phyloP scores from a whole-genome alignment of 2,797 vertebrate genomes.

The Pempheris klunzingeri region DNA sequence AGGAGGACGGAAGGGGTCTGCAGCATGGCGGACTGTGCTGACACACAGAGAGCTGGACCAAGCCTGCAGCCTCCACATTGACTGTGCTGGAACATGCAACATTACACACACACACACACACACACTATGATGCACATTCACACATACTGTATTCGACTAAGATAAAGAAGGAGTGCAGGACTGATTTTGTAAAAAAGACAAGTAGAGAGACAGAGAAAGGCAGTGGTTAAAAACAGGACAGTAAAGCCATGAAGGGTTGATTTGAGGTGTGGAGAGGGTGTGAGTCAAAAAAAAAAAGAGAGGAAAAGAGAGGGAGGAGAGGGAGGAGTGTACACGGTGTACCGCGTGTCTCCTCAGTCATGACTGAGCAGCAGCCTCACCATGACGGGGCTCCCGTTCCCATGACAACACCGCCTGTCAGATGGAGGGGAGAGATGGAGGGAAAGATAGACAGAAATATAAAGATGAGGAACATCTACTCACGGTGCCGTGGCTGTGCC shows the following conservation, averaged over 20 bases:
- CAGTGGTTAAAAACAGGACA: background rate
- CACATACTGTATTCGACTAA: background rate
- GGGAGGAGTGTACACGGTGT: slow-evolving; percentile 74
- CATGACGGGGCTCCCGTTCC: slow-evolving; percentile 83
- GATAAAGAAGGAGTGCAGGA: background rate
- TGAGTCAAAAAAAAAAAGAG: slow-evolving; percentile 23
- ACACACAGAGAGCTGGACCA: slow-evolving; percentile 46
- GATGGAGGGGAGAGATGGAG: slow-evolving; percentile 65
- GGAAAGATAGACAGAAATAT: slow-evolving; percentile 36
- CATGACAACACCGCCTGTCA: slow-evolving; percentile 84
- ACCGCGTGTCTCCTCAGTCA: slow-evolving; percentile 77
- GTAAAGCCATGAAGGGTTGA: background rate
- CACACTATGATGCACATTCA: background rate
- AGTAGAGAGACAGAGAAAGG: background rate
- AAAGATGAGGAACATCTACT: slow-evolving; percentile 54
- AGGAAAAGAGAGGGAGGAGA: slow-evolving; percentile 27
- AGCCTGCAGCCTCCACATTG: slow-evolving; percentile 50
- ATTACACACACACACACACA: slow-evolving; percentile 10
- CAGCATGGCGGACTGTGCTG: slow-evolving; percentile 70
- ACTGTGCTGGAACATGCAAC: slow-evolving; percentile 31
- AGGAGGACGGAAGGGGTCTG: slow-evolving; percentile 57
- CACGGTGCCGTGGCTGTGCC: slow-evolving; percentile 70
- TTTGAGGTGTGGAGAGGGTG: slow-evolving; percentile 9
- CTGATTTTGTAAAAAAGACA: background rate
- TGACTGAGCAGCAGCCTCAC: slow-evolving; percentile 82